phyloP scores from a whole-genome alignment of 37 sponge, comb jelly and placozoan genomes.

The Aplysina aerophoba region DNA sequence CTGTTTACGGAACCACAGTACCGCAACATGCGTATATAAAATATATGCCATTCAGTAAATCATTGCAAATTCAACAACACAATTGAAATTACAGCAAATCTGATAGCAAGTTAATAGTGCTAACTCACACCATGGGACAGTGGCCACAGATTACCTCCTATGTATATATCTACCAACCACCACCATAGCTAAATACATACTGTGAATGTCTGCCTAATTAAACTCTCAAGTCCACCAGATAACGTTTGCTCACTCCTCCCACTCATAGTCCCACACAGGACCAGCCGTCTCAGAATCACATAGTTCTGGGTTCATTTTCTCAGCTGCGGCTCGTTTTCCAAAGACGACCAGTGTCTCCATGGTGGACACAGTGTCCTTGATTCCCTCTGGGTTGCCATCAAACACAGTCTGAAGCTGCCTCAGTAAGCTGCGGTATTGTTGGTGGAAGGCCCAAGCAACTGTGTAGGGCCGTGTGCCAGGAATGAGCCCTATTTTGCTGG shows the following conservation, averaged over 20 bases:
- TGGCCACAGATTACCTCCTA: no score
- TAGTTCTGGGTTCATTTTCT: not conserved
- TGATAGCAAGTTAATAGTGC: no score
- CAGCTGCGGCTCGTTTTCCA: slow-evolving; percentile 57
- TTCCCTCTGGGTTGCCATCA: slow-evolving; percentile 37
- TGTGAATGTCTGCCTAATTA: no score
- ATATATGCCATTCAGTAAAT: no score
- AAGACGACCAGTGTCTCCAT: slow-evolving; percentile 67
- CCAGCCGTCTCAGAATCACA: not conserved
- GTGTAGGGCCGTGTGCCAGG: slow-evolving; percentile 27
- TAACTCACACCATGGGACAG: no score
- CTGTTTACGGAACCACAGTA: no score
- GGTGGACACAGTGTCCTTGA: slow-evolving; percentile 29
- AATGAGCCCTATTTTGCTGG: not conserved
- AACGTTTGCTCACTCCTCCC: not conserved
- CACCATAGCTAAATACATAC: no score
- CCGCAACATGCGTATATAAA: no score
- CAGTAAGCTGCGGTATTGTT: slow-evolving; percentile 34
- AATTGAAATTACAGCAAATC: no score
- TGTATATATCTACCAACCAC: no score
- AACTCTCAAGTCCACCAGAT: no score
- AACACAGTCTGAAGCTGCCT: slow-evolving; percentile 44
- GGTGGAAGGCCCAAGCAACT: slow-evolving; percentile 48
- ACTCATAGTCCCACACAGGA: slow-evolving; percentile 31
- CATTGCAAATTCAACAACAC: no score